These are phyloP conservation scores for Halichondria panicea DNA, from an alignment of 37 sponge, comb jelly and placozoan genomes.

Conservation along the genomic window DNA sequence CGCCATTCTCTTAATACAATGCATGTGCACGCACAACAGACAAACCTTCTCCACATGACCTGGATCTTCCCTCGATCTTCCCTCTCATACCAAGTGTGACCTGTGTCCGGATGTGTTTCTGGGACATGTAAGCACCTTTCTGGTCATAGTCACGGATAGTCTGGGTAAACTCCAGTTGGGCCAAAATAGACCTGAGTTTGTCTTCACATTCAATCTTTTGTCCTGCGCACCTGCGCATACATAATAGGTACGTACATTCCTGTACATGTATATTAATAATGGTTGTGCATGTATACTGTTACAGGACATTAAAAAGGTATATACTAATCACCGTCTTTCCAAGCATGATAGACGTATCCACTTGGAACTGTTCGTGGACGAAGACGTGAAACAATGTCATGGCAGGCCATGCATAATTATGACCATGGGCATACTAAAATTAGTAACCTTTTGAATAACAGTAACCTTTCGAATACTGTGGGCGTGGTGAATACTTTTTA, in stretches of 20 bases:
- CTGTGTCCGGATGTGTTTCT: slow-evolving; percentile 18
- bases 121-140: slow-evolving; percentile 33
- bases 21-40: neutral
- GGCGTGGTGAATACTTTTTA: too few species aligned
- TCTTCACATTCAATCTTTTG: too few species aligned
- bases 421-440: too few species aligned
- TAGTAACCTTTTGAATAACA: too few species aligned
- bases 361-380: slow-evolving; percentile 37
- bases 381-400: neutral
- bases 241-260: too few species aligned
- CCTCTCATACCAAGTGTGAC: neutral
- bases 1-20: slow-evolving; percentile 20
- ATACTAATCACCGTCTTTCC: neutral
- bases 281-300: too few species aligned
- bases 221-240: too few species aligned
- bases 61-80: slow-evolving; percentile 29
- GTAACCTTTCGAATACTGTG: too few species aligned
- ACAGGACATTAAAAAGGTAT: neutral
- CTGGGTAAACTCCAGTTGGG: slow-evolving; percentile 31
- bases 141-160: slow-evolving; percentile 14
- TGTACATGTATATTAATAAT: too few species aligned
- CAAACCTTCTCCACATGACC: slow-evolving; percentile 26
- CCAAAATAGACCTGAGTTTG: slow-evolving; percentile 15
- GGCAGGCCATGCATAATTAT: too few species aligned
- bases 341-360: slow-evolving; percentile 10